Base-by-base conservation (phyloP, 2,888 invertebrate species). In the Drosophila testacea region DNA sequence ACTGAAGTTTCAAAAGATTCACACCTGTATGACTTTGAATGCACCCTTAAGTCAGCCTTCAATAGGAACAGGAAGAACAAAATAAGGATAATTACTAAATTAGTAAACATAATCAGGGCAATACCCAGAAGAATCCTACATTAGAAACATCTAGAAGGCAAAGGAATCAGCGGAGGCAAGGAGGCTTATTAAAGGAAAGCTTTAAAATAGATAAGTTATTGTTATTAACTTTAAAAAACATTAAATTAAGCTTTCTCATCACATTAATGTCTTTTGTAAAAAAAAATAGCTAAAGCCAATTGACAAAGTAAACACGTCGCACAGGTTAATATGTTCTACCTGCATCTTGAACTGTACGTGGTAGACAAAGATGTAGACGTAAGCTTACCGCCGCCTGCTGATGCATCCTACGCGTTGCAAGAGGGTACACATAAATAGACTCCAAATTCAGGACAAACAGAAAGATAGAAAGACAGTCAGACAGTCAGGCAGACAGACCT, bases 11-110 rank as follows among this genome's bases (percentile, higher is more conserved):
- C 61, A 69, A 83, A 70, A 72, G 70, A 65, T 78, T 69, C 63
- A 86, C 81, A 79, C 84, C 82, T 72, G 68, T 62, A 65, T 76
- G 84, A 88, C 85, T 89, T 89, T 87, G 85, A 79, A 84, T 77
- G 77, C 79, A 79, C 83, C 77, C 87, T 79, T 77, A 59, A 83
- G 73, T 55, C 44, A 36, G n/a, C 32, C 51, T 42, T 52, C 51
- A 65, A 61, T 22, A 48, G 38, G 7, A 55, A 39, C 38, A 38
- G 42, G 42, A 38, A 11, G 48, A 51, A 27, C 54, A 42, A 50
- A 52, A 55, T 42, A 63, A 66, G 73, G 73, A 74, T 88, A 83
- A 81, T 86, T 86, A 81, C 86, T 69, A 77, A 86, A 86, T 84
- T 86, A 83, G 78, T 81, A 83, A 16, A 16, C 16, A 16, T 16